Conservation (phyloP, 2,888 invertebrate genomes). For the Carcina quercana region DNA sequence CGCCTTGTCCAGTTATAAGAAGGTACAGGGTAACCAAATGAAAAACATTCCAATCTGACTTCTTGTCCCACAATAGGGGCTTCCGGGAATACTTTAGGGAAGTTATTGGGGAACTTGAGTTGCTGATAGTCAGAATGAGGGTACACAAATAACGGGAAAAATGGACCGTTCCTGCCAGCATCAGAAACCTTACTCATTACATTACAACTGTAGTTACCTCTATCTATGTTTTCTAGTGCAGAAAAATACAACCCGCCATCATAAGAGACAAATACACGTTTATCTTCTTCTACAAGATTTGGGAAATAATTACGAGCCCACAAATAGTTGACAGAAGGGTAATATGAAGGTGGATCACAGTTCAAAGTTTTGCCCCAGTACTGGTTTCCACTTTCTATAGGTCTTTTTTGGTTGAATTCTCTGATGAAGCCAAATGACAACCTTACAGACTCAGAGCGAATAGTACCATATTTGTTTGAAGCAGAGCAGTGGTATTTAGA, state of each 20-base stretch:
- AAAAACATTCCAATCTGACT: conserved; percentile 94
- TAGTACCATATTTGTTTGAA: conserved; percentile 89
- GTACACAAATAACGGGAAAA: conserved; percentile 86
- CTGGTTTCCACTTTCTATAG: conserved; percentile 88
- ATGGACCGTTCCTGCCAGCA: conserved; percentile 92
- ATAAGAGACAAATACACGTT: conserved; percentile 92
- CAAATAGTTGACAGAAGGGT: conserved; percentile 90
- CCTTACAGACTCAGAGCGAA: conserved; percentile 90
- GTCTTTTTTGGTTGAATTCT: conserved; percentile 92
- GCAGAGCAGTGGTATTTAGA: conserved; percentile 95
- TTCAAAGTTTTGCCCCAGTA: conserved; percentile 96
- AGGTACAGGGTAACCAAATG: conserved; percentile 96
- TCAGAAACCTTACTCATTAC: conserved; percentile 91
- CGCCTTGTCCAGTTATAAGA: conserved; percentile 94
- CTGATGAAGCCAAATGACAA: conserved; percentile 92
- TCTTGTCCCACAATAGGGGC: conserved; percentile 93
- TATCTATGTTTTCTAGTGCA: conserved; percentile 91
- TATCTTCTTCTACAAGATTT: conserved; percentile 94
- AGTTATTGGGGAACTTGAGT: conserved; percentile 93
- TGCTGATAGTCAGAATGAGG: conserved; percentile 93
- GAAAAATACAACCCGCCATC: conserved; percentile 97
- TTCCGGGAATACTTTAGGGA: conserved; percentile 96
- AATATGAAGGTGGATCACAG: conserved; percentile 95
- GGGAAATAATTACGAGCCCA: conserved; percentile 94
- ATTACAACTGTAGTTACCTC: conserved; percentile 93